phyloP scores from a whole-genome alignment of 2,797 vertebrate genomes.

The Echeneis naucrates region DNA sequence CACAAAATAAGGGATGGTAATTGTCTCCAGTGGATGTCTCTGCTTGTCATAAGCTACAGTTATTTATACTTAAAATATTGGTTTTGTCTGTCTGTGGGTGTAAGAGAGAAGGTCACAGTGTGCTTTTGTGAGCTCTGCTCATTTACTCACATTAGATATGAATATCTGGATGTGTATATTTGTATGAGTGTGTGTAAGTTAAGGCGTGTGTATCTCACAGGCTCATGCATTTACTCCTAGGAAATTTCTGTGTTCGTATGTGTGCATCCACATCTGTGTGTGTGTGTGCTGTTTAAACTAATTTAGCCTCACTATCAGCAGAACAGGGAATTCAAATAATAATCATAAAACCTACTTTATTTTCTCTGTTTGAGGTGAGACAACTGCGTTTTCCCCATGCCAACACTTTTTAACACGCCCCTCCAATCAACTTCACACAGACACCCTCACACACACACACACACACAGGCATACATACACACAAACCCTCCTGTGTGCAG shows the following conservation, averaged over 20 bases:
- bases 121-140: slow-evolving; percentile 39
- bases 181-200: slow-evolving; percentile 4
- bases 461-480: not conserved
- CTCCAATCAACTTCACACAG: slow-evolving; percentile 56
- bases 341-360: slow-evolving; percentile 77
- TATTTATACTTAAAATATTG: slow-evolving; percentile 65
- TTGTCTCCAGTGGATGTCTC: slow-evolving; percentile 69
- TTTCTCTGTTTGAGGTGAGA: slow-evolving; percentile 77
- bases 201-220: slow-evolving; percentile 22
- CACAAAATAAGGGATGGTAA: slow-evolving; percentile 71
- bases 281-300: slow-evolving; percentile 19
- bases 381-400: slow-evolving; percentile 46
- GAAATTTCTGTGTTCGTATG: slow-evolving; percentile 8
- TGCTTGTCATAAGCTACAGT: slow-evolving; percentile 66
- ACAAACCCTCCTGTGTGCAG: slow-evolving; percentile 57
- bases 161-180: slow-evolving; percentile 29
- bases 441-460: not conserved
- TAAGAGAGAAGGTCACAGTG: slow-evolving; percentile 5
- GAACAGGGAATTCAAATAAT: slow-evolving; percentile 72
- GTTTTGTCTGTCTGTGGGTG: not conserved
- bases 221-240: not conserved
- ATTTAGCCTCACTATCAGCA: slow-evolving; percentile 53
- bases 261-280: slow-evolving; percentile 16
- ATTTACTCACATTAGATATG: slow-evolving; percentile 59
- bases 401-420: slow-evolving; percentile 55